phyloP scores from a whole-genome alignment of 2,797 vertebrate genomes.

The Sebastes diaconus region DNA sequence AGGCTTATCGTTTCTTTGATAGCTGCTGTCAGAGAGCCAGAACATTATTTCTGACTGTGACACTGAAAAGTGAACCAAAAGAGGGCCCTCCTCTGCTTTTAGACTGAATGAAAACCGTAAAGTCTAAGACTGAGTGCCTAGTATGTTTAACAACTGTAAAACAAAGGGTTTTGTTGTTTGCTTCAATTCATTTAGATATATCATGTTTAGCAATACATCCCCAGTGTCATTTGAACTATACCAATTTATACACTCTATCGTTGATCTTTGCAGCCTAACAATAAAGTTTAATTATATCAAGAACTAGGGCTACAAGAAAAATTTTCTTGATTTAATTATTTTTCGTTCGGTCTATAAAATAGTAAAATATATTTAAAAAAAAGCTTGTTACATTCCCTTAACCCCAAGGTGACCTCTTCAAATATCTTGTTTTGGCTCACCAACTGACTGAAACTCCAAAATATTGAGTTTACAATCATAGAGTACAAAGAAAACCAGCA shows the following conservation, averaged over 20 bases:
- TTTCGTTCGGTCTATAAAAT: background rate
- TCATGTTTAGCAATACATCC: background rate
- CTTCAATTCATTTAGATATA: background rate
- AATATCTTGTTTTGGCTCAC: background rate
- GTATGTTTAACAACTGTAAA: background rate
- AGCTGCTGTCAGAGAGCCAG: constrained; percentile 35
- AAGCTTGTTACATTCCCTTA: background rate
- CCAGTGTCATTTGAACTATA: background rate
- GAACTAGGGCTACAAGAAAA: background rate
- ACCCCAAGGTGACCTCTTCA: background rate
- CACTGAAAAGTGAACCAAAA: constrained; percentile 1
- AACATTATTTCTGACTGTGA: constrained; percentile 8
- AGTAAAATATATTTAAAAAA: background rate
- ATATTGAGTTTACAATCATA: background rate
- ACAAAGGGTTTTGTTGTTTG: background rate
- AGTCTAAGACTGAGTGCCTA: too few species aligned
- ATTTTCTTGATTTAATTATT: background rate
- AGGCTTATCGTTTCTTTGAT: constrained; percentile 58
- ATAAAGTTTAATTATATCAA: background rate
- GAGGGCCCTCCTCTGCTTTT: background rate
- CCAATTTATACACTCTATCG: background rate
- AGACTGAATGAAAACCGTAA: background rate
- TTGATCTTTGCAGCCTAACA: background rate
- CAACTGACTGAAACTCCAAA: background rate
- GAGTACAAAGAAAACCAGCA: background rate